These are phyloP conservation scores for Semibalanus balanoides DNA, from an alignment of 1,140 invertebrate species.

Conservation along the genomic window DNA sequence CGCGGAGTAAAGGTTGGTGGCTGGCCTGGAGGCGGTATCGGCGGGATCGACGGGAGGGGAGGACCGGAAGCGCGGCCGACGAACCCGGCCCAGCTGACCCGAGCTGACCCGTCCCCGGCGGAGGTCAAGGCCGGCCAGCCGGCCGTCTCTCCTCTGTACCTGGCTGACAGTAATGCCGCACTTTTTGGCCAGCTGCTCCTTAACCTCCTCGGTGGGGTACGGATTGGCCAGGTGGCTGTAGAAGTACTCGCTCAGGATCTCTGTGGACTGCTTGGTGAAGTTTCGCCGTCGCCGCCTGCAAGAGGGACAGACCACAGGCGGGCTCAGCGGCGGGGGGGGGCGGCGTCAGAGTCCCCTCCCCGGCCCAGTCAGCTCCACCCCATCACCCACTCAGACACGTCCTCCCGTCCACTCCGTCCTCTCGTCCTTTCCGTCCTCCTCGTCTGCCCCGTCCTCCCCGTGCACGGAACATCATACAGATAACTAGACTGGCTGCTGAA, in stretches of 20 bases:
- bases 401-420: no score
- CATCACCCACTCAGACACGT: no score
- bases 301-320: background rate
- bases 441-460: no score
- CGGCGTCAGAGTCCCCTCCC: no score
- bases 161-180: slow-evolving; percentile 97
- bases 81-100: background rate
- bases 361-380: no score
- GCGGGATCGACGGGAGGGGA: slow-evolving; percentile 7
- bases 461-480: no score
- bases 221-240: slow-evolving; percentile 99
- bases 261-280: slow-evolving; percentile 99
- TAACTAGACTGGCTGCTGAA: no score
- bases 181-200: slow-evolving; percentile 98
- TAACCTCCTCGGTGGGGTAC: slow-evolving; percentile 98
- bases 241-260: slow-evolving; percentile 99
- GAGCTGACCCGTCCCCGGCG: background rate
- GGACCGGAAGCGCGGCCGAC: background rate
- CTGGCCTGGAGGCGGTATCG: background rate
- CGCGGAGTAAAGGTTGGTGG: no score
- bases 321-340: background rate
- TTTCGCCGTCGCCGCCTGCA: slow-evolving; percentile 90
- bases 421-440: no score
- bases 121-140: background rate
- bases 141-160: slow-evolving; percentile 33